Base-by-base conservation (phyloP, 2,797 vertebrate genomes). In the Meda fulgida region DNA sequence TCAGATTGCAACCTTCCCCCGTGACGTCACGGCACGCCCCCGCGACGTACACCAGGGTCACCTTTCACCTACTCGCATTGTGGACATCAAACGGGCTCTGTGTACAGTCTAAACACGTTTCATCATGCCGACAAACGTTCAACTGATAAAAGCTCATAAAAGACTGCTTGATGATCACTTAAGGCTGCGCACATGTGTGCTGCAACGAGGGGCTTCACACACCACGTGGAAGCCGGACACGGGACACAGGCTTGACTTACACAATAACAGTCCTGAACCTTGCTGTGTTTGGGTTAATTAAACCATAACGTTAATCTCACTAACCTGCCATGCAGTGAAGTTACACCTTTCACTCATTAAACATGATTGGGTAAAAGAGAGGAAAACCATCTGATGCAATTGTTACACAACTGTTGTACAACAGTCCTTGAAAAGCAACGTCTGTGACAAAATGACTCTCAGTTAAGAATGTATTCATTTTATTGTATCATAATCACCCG, bases 41-140 rank as follows among this genome's bases (percentile, higher is more conserved):
- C 60, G n/a, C 80, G 38, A 7, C 71, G 46, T 31, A 5, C 46
- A 26, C 76, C 19, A 31, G 79, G 66, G 34, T 93, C 88, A 93
- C 92, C 93, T 91, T 93, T 94, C 90, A 93, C 93, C 92, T 8
- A 92, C 82, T 90, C 83, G 51, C 83, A 29, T 78, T 63, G 55
- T 53, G 67, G 66, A 84, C 75, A 1, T n/a, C 36, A 13, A 31
- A 31, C 63, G 16, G 60, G 1, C 48, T 19, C 1, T 70, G 16
- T 48, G 38, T 55, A 31, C 51, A n/a, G 2, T 31, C 34, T n/a
- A 78, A 78, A 58, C 73, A 78, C 29, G 31, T 55, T 71, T 38
- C 48, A 70, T 58, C 48, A 36, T 21, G 9, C 38, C 77, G n/a
- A 26, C 26, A 23, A 23, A 48, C 31, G n/a, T 18, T 1, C 29